Evolutionary conservation across 2,113 vertebrate species (phyloP).

Genomic region (Phyllopteryx taeniolatus): DNA sequence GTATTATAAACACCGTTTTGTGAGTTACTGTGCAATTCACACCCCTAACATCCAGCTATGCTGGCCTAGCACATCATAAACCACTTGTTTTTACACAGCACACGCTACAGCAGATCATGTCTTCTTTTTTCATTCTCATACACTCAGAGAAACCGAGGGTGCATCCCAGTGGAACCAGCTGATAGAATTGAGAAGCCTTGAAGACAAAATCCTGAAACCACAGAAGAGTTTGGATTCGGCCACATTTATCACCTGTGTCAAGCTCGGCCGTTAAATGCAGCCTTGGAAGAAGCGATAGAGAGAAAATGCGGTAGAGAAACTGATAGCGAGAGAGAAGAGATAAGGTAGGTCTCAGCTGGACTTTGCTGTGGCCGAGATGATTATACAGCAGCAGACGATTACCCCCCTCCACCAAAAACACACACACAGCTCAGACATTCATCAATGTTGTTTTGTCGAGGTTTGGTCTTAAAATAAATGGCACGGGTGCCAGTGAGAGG

Average conservation of each 20-base stretch:
- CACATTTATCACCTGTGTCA: conserved; percentile 65
- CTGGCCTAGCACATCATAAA: neutral
- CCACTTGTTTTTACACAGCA: neutral
- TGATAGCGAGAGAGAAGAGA: conserved; percentile 21
- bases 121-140: conserved; percentile 29
- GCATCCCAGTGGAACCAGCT: conserved; percentile 26
- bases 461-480: neutral
- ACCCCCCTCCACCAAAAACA: conserved; percentile 22
- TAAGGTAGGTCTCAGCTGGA: conserved; percentile 61
- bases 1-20: neutral
- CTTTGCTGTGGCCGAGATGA: conserved; percentile 68
- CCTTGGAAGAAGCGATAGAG: conserved; percentile 44
- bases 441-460: conserved; percentile 31
- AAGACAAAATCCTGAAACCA: conserved; percentile 42
- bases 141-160: conserved; percentile 20
- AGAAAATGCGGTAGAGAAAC: conserved; percentile 7
- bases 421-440: conserved; percentile 30
- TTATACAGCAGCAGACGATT: conserved; percentile 70
- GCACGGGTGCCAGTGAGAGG: neutral
- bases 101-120: conserved; percentile 34
- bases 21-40: neutral
- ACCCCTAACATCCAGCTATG: neutral
- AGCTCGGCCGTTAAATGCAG: conserved; percentile 49
- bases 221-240: conserved; percentile 49
- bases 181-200: conserved; percentile 24